Evolutionary conservation across 1,140 invertebrate species (phyloP).

Genomic region (Leptopilina clavipes): DNA sequence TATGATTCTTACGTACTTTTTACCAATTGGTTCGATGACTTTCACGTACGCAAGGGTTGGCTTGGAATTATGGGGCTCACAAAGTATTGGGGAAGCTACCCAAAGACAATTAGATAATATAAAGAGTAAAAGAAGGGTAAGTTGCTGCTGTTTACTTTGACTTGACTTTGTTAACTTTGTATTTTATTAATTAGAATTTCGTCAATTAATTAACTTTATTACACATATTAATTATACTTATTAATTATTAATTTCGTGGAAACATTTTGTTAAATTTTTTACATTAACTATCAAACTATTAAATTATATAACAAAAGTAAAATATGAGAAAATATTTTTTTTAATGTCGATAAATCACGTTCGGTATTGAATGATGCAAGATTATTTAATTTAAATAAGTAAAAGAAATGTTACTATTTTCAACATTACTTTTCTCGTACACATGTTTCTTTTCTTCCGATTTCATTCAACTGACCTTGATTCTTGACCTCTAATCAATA

Average conservation of each 20-base stretch:
- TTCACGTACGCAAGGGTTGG: slow-evolving; percentile 94
- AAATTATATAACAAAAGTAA: no score
- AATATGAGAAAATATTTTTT: no score
- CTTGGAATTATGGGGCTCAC: slow-evolving; percentile 94
- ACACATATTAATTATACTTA: no score
- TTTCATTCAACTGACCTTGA: neutral
- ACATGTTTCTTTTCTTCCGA: neutral
- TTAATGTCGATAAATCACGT: no score
- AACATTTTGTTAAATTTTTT: no score
- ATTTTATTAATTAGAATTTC: neutral
- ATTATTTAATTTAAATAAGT: no score
- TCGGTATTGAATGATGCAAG: no score
- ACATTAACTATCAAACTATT: no score
- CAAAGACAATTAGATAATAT: slow-evolving; percentile 93
- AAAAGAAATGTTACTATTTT: no score
- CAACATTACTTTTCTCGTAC: neutral
- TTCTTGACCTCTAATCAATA: neutral
- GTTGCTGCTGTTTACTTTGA: slow-evolving; percentile 59
- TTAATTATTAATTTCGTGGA: no score
- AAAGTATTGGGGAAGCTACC: slow-evolving; percentile 95
- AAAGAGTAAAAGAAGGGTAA: slow-evolving; percentile 93
- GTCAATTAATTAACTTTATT: no score
- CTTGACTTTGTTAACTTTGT: neutral
- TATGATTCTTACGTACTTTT: slow-evolving; percentile 93
- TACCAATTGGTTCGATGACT: slow-evolving; percentile 94